Evolutionary conservation across 2,113 vertebrate species (phyloP).

Genomic region (Tachuris rubrigastra): DNA sequence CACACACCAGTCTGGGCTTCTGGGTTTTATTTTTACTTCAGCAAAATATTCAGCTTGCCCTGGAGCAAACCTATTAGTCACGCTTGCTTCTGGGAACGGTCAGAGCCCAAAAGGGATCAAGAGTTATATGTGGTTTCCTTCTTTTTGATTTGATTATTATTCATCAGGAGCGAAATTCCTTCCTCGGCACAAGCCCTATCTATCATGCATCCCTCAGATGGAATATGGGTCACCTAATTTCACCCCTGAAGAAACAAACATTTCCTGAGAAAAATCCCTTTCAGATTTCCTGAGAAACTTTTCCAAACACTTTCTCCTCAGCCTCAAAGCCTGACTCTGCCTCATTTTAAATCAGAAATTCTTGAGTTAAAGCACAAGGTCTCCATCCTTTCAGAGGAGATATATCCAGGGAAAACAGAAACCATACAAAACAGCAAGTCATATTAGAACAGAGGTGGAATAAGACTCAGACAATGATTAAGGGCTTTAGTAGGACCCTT

Average conservation of each 20-base stretch:
- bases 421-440: neutral
- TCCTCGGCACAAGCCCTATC: conserved; percentile 1
- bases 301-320: neutral
- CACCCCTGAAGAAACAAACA: conserved; percentile 19
- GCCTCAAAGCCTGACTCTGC: neutral
- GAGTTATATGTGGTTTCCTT: conserved; percentile 44
- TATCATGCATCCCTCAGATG: neutral
- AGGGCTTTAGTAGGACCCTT: neutral
- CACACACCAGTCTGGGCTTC: neutral
- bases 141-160: conserved; percentile 35
- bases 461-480: neutral
- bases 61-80: conserved; percentile 45
- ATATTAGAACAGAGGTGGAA: neutral
- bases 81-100: neutral
- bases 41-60: conserved; percentile 39
- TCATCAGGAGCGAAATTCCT: conserved; percentile 33
- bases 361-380: neutral
- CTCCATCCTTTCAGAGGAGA: neutral
- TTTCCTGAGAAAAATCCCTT: conserved; percentile 1
- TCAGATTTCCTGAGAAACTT: neutral
- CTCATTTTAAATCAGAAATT: neutral
- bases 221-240: conserved; percentile 55
- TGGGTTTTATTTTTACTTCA: conserved; percentile 46
- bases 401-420: neutral
- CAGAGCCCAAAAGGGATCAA: neutral